Evolutionary conservation across 2,888 invertebrate species (phyloP).

Genomic region (Ophion ventricosus): DNA sequence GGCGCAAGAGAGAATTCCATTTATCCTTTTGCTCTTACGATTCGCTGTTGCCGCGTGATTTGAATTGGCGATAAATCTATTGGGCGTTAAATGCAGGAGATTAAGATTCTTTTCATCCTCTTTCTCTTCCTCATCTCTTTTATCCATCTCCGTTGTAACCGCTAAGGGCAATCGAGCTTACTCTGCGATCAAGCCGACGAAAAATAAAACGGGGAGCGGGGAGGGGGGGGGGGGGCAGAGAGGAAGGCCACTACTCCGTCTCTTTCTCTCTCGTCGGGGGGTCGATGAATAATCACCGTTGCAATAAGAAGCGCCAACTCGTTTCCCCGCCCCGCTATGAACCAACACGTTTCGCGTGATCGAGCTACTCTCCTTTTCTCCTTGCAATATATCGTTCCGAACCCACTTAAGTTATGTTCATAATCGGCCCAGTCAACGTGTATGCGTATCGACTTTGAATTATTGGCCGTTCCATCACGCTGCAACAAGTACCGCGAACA

Average conservation of each 20-base stretch:
- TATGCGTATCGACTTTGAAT: neutral
- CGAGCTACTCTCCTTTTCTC: slow-evolving; percentile 49
- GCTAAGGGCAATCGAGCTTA: slow-evolving; percentile 53
- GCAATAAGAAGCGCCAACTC: slow-evolving; percentile 66
- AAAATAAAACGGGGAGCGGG: slow-evolving; percentile 38
- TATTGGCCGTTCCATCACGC: neutral
- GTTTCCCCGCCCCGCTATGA: slow-evolving; percentile 55
- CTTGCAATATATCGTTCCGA: slow-evolving; percentile 42
- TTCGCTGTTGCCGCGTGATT: slow-evolving; percentile 59
- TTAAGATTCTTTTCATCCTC: slow-evolving; percentile 66
- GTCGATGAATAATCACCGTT: slow-evolving; percentile 68
- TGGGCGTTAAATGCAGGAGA: slow-evolving; percentile 69
- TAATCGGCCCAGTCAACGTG: slow-evolving; percentile 33
- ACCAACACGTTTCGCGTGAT: slow-evolving; percentile 60
- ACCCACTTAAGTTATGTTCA: slow-evolving; percentile 52
- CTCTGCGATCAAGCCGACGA: slow-evolving; percentile 44
- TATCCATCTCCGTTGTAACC: slow-evolving; percentile 38
- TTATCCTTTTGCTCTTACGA: slow-evolving; percentile 38
- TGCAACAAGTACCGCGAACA: no score
- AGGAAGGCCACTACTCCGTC: slow-evolving; percentile 37
- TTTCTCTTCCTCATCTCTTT: slow-evolving; percentile 56
- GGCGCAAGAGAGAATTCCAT: slow-evolving; percentile 25
- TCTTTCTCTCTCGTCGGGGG: slow-evolving; percentile 61
- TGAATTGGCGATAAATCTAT: slow-evolving; percentile 70
- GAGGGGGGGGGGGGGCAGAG: slow-evolving; percentile 15